Evolutionary conservation across 1,140 invertebrate genomes (phyloP).

Genomic region (Bombus polaris): DNA sequence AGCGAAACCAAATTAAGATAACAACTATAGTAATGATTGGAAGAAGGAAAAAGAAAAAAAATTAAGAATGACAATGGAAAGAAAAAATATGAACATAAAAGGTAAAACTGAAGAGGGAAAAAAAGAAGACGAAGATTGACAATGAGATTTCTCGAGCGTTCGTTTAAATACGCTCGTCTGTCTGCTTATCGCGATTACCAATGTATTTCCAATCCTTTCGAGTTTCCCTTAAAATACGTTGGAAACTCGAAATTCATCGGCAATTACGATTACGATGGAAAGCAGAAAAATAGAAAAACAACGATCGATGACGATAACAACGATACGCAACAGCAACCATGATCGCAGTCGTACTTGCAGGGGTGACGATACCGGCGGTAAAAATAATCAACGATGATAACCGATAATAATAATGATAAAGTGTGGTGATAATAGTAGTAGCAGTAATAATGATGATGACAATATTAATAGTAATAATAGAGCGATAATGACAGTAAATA

Average conservation of each 20-base stretch:
- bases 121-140: too few relatives aligned
- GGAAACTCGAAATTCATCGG: background rate
- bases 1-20: background rate
- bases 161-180: too few relatives aligned
- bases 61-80: background rate
- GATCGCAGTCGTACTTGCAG: constrained; percentile 3
- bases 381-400: constrained; percentile 36
- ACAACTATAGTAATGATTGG: background rate
- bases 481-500: constrained; percentile 30
- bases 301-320: background rate
- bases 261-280: background rate
- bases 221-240: background rate
- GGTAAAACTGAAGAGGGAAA: background rate
- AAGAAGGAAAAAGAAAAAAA: background rate
- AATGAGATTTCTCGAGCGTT: background rate
- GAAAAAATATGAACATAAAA: background rate
- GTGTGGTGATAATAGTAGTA: constrained; percentile 39
- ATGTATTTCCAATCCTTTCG: background rate
- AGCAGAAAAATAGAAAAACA: background rate
- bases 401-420: constrained; percentile 44
- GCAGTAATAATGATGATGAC: constrained; percentile 69
- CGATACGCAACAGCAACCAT: background rate
- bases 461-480: constrained; percentile 73
- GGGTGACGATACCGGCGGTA: background rate
- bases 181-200: background rate